Base-by-base conservation (phyloP, 1,140 invertebrate genomes). In the Oedothorax gibbosus region DNA sequence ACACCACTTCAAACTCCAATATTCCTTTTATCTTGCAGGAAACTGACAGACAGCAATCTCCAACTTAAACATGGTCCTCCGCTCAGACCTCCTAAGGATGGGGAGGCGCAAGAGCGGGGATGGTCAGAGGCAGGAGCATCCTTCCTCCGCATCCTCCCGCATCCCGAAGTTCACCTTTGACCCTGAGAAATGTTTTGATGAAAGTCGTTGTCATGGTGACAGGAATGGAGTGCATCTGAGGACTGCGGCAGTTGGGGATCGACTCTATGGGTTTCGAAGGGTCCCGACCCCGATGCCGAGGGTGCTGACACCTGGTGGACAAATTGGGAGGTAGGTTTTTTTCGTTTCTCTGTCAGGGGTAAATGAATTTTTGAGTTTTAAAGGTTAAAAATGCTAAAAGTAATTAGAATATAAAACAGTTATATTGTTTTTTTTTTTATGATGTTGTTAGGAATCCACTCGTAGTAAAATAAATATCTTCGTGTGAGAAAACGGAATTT, bases 151-250 rank as follows among this genome's bases (percentile, higher is more conserved):
- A 15, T 54, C 66, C 18, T 81, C 78, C 20, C 78, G 78, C 21
- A 81, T 81, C 53, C 78, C 78, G 53, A 81, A 81, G 62, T 20
- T 81, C 53, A 81, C 78, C 65, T 71, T 71, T 54, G 78, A 81
- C 78, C 78, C 78, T 12, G 20, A 50, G 54, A 81, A 68, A 81
- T 35, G 66, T 12, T 71, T n/a, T 54, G 78, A 64, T 14, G 60
- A 57, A 49, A 65, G 21, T 12, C 64, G 78, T 81, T 21, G 50
- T 65, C 66, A 81, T 81, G 78, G 78, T 15, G 54, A 81, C 20
- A 50, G 65, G 56, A 80, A 57, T 35, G 65, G 53, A 21, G 18
- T n/a, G 1, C 53, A 57, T 64, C 15, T 64, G 14, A n/a, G 53
- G 51, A 71, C 78, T 35, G 18, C 50, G 15, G 11, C 12, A 15